phyloP scores from a whole-genome alignment of 1,140 invertebrate genomes.

The Dreissena rostriformis region DNA sequence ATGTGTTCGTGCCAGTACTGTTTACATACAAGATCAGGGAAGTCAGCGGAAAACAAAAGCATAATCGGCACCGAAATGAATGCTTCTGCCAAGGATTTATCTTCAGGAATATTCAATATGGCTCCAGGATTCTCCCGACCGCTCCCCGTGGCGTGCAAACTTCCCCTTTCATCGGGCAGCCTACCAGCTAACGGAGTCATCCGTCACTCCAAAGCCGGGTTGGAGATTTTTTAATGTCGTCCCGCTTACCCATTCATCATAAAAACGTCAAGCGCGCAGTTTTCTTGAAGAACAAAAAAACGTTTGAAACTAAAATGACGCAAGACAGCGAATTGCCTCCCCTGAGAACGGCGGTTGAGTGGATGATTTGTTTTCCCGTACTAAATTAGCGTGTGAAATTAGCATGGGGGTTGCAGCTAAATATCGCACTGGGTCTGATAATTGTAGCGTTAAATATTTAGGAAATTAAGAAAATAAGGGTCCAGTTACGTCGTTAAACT shows the following conservation, averaged over 20 bases:
- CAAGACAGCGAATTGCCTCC: conserved; percentile 44
- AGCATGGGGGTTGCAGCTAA: neutral
- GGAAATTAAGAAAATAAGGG: no score
- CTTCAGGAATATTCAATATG: conserved; percentile 55
- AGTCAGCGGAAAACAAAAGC: conserved; percentile 15
- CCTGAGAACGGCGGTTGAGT: conserved; percentile 15
- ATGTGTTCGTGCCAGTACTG: no score
- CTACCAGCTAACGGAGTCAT: conserved; percentile 42
- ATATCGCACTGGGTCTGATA: neutral
- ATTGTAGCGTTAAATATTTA: neutral
- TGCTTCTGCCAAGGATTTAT: conserved; percentile 41
- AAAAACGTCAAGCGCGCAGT: conserved; percentile 36
- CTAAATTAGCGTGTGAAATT: neutral
- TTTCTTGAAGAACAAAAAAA: conserved; percentile 14
- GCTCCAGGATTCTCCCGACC: conserved; percentile 24
- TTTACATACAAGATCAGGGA: no score
- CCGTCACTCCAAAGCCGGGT: conserved; percentile 41
- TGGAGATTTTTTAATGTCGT: conserved; percentile 32
- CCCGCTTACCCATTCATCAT: conserved; percentile 46
- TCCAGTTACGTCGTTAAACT: no score
- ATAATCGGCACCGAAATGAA: conserved; percentile 57
- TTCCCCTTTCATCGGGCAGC: conserved; percentile 18
- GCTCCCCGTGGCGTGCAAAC: conserved; percentile 45
- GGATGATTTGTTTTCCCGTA: conserved; percentile 37
- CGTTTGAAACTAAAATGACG: conserved; percentile 54